These are phyloP conservation scores for Lophotriccus pileatus DNA, from an alignment of 2,797 vertebrate species.

Conservation along the genomic window DNA sequence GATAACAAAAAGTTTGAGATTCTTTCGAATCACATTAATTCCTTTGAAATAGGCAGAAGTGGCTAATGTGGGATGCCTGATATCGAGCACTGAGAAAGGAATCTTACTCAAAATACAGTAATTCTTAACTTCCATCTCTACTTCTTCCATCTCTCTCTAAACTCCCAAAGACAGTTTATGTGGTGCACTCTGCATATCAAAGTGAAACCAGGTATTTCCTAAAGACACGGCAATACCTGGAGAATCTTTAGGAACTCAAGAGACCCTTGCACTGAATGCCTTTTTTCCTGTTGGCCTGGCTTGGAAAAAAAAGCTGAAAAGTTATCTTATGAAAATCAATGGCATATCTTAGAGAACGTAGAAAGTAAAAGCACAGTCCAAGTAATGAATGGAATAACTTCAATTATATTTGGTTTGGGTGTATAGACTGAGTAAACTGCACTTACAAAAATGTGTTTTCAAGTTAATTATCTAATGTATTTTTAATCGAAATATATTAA, in stretches of 20 bases:
- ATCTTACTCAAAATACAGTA: background rate
- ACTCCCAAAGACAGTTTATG: background rate
- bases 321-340: background rate
- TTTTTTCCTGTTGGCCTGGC: background rate
- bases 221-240: background rate
- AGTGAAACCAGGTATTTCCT: background rate
- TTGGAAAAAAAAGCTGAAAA: background rate
- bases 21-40: background rate
- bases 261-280: background rate
- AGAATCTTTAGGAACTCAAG: background rate
- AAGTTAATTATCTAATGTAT: slow-evolving; percentile 21
- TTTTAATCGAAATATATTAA: slow-evolving; percentile 15
- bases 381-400: background rate
- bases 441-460: background rate
- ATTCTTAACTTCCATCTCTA: background rate
- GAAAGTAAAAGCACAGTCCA: background rate
- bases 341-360: background rate
- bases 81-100: background rate
- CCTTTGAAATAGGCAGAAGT: background rate
- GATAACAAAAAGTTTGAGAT: background rate
- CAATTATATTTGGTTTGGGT: background rate
- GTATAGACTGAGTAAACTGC: background rate
- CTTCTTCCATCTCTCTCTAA: background rate
- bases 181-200: background rate
- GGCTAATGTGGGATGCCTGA: background rate